phyloP scores from a whole-genome alignment of 2,888 invertebrate species.

The Ceratothoa steindachneri region DNA sequence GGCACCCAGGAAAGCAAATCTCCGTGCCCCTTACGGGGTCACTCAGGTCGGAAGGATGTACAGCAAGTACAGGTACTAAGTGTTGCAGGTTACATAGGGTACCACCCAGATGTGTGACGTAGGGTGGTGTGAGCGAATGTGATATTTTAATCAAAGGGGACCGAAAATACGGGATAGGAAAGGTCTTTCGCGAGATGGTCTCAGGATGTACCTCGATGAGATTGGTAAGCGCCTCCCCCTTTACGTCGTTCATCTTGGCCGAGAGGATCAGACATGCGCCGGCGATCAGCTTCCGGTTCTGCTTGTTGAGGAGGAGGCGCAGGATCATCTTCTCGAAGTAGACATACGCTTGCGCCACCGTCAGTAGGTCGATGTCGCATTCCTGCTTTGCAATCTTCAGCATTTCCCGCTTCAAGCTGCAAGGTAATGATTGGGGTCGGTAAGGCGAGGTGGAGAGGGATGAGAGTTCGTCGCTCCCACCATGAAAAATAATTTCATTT shows the following conservation, averaged over 20 bases:
- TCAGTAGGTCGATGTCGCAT: slow-evolving; percentile 73
- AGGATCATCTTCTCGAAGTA: slow-evolving; percentile 95
- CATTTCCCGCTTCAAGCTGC: slow-evolving; percentile 92
- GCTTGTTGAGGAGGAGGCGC: slow-evolving; percentile 85
- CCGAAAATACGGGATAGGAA: too few species aligned
- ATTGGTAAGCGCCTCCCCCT: slow-evolving; percentile 77
- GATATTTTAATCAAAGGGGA: too few species aligned
- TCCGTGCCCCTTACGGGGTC: too few species aligned
- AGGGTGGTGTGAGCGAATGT: too few species aligned
- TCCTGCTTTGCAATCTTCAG: slow-evolving; percentile 76
- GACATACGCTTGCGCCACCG: slow-evolving; percentile 94
- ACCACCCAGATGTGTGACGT: too few species aligned
- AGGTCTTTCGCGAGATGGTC: too few species aligned
- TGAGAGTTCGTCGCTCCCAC: neutral
- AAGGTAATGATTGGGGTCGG: slow-evolving; percentile 41
- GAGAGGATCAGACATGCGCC: slow-evolving; percentile 90
- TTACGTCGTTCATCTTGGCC: slow-evolving; percentile 94
- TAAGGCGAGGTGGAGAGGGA: neutral
- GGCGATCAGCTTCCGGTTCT: slow-evolving; percentile 90
- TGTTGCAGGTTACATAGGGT: too few species aligned
- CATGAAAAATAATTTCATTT: too few species aligned
- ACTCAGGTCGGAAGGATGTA: too few species aligned
- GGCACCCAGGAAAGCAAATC: too few species aligned
- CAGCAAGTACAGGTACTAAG: too few species aligned
- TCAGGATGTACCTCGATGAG: slow-evolving; percentile 87